phyloP scores from a whole-genome alignment of 1,140 invertebrate species.

The Mamestra configurata region DNA sequence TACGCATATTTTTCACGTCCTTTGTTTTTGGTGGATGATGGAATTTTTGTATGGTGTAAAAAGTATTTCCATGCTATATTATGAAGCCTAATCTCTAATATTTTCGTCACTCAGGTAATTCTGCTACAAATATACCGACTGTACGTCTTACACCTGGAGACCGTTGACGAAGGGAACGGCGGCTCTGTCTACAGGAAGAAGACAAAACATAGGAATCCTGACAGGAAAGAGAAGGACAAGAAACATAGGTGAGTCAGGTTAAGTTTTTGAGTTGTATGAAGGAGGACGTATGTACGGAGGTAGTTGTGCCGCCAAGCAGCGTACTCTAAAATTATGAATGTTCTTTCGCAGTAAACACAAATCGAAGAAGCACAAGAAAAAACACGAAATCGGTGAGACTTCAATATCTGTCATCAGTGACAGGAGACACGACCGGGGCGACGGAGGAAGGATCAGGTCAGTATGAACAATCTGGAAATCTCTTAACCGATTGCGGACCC shows the following conservation, averaged over 20 bases:
- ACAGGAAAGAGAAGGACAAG: constrained; percentile 80
- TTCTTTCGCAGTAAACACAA: constrained; percentile 68
- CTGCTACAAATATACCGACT: constrained; percentile 94
- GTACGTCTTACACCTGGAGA: constrained; percentile 93
- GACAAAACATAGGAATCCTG: constrained; percentile 88
- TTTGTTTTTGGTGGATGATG: too few species aligned
- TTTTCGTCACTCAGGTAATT: constrained; percentile 90
- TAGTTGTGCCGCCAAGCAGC: too few species aligned
- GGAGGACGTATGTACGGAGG: too few species aligned
- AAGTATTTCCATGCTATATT: not conserved
- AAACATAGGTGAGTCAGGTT: constrained; percentile 83
- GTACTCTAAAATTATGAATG: too few species aligned
- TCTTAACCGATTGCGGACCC: too few species aligned
- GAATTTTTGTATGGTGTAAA: not conserved
- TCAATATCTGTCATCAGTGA: constrained; percentile 81
- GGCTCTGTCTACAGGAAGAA: constrained; percentile 88
- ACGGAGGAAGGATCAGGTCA: constrained; percentile 77
- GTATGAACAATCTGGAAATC: not conserved
- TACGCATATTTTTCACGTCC: too few species aligned
- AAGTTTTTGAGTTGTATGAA: too few species aligned
- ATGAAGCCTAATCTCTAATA: not conserved
- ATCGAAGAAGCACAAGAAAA: constrained; percentile 69
- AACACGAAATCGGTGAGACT: constrained; percentile 70
- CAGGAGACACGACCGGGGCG: constrained; percentile 67
- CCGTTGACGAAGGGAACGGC: constrained; percentile 74